Evolutionary conservation across 37 sponge, comb jelly and placozoan genomes (phyloP), one percentile per base, ranked within the genome.

Genomic region (Lycopodina hypogea): DNA sequence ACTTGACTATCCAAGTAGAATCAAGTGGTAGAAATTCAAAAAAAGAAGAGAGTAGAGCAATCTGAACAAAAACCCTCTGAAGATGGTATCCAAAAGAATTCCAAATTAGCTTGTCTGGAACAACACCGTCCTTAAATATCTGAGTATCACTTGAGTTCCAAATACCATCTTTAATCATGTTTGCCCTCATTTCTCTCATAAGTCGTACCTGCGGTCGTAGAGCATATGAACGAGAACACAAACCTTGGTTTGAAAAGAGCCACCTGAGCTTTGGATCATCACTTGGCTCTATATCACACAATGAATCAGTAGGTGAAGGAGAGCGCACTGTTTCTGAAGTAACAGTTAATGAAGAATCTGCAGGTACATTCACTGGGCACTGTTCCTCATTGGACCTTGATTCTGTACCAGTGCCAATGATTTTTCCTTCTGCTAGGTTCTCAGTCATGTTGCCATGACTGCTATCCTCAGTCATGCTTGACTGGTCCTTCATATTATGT

Each of bases 151-250:
- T 12, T 35, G 56, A 2, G 4, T 50, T n/a, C 24, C 48, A 45
- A 45, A 45, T 9, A 45, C 35, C 19, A 9, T 62, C 3, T 42
- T 41, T 64, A 29, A 8, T 40, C 12, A 40, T 24, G 33, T 32
- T 38, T 39, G 17, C 18, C 29, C 9, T 77, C 60, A 77, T 14
- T 2, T 64, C 63, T 64, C 77, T 17, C 6, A 63, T n/a, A 34
- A 77, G 65, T 30, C 77, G n/a, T 42, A 77, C 77, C 50, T 77
- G 77, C 14, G 65, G 77, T 42, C 65, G 30, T 34, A 64, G 0
- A 29, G 77, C 45, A 40, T 17, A 11, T 23, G 28, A 41, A 24
- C 77, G 63, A 32, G 48, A 42, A 62, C 77, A 42, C 29, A 29
- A 3, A 8, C 35, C 26, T 1, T 45, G 39, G 14, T 75, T 35